Evolutionary conservation across 1,140 invertebrate genomes (phyloP).

Genomic region (Drosophila ironensis): DNA sequence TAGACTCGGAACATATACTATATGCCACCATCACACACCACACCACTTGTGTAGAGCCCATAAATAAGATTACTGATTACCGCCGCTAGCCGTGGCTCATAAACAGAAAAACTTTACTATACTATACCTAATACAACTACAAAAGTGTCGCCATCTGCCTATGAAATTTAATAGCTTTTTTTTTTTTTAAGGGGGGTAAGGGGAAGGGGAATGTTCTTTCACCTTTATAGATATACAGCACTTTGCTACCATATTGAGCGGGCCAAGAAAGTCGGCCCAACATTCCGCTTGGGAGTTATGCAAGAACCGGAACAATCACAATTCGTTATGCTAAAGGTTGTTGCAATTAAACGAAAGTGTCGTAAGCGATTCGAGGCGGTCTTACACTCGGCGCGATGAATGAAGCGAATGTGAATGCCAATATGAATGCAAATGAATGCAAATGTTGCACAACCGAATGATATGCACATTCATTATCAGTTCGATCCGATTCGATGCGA

Average conservation of each 20-base stretch:
- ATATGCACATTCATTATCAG: not conserved
- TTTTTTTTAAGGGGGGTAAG: no score
- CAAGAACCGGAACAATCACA: slow-evolving; percentile 15
- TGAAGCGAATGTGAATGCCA: not conserved
- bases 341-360: slow-evolving; percentile 17
- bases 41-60: slow-evolving; percentile 46
- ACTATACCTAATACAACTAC: no score
- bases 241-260: not conserved
- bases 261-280: not conserved
- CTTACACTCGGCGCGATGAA: not conserved
- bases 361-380: not conserved
- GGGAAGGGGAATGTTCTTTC: no score
- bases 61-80: slow-evolving; percentile 76
- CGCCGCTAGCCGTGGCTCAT: slow-evolving; percentile 35
- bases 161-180: slow-evolving; percentile 51
- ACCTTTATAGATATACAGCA: not conserved
- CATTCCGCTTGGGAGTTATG: slow-evolving; percentile 12
- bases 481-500: not conserved
- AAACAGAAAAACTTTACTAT: slow-evolving; percentile 19
- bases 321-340: slow-evolving; percentile 40
- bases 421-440: slow-evolving; percentile 14
- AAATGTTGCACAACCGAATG: not conserved
- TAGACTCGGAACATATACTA: slow-evolving; percentile 8
- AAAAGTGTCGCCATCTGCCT: slow-evolving; percentile 20
- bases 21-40: no score